phyloP scores from a whole-genome alignment of 2,797 vertebrate species.

The Epinephelus coioides region DNA sequence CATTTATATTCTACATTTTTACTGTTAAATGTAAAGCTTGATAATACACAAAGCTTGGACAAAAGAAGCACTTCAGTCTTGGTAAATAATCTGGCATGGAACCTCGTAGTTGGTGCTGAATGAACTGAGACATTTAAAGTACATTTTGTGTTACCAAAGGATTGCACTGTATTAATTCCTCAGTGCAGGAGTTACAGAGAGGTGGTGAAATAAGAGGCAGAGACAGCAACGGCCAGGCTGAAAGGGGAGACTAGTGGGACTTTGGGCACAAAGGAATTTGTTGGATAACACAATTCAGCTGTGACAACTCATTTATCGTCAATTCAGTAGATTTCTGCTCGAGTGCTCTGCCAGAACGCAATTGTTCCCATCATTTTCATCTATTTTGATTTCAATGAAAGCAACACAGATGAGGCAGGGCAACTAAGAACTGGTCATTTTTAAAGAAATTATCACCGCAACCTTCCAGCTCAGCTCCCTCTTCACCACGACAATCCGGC shows the following conservation, averaged over 20 bases:
- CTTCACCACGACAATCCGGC: too few species aligned
- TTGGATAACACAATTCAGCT: not conserved
- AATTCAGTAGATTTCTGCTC: not conserved
- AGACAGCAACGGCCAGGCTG: not conserved
- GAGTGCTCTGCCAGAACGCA: not conserved
- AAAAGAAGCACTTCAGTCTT: not conserved
- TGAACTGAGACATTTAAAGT: not conserved
- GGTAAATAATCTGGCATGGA: not conserved
- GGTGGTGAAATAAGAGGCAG: not conserved
- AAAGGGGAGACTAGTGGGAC: not conserved
- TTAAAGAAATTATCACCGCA: not conserved
- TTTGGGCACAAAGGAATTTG: not conserved
- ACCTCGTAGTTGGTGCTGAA: not conserved
- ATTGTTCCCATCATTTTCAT: not conserved
- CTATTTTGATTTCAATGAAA: not conserved
- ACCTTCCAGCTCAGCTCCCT: too few species aligned
- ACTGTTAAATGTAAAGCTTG: not conserved
- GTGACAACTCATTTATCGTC: not conserved
- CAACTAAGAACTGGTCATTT: not conserved
- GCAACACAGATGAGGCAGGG: not conserved
- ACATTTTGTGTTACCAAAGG: conserved; percentile 4
- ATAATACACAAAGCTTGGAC: not conserved
- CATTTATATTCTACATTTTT: not conserved
- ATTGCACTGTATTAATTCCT: not conserved
- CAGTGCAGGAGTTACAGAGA: not conserved